Percentiles rank a stretch among this genome's conserved stretches.
Evolutionary conservation across 2,888 invertebrate species (phyloP).

Genomic region (Tetranychus piercei): DNA sequence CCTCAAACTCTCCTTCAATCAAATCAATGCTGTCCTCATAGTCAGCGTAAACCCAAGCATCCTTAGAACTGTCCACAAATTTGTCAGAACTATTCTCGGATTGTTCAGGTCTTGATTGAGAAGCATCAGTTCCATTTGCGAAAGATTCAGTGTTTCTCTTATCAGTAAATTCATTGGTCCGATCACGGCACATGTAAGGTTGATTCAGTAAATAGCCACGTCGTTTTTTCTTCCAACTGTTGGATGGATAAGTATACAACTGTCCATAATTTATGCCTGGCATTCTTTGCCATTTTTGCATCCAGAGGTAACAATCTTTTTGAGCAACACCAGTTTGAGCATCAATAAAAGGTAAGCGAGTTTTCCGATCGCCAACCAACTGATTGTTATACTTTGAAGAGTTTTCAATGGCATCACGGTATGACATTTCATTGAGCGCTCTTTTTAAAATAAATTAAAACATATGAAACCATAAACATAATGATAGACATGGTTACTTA

Average conservation of each 20-base stretch:
- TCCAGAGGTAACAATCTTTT: constrained; percentile 68
- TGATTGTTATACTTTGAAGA: constrained; percentile 78
- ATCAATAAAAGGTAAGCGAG: constrained; percentile 85
- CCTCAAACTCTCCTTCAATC: constrained; percentile 34
- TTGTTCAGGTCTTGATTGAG: constrained; percentile 9
- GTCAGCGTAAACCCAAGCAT: constrained; percentile 33
- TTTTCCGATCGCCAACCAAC: constrained; percentile 70
- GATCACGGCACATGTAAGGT: constrained; percentile 35
- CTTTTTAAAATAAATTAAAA: neutral
- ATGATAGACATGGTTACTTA: neutral
- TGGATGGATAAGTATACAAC: constrained; percentile 71
- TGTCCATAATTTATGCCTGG: constrained; percentile 62
- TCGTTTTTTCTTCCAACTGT: constrained; percentile 73
- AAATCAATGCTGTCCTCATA: constrained; percentile 32
- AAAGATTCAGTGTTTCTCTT: constrained; percentile 28
- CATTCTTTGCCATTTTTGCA: constrained; percentile 71
- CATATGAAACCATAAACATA: neutral
- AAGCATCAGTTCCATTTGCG: neutral
- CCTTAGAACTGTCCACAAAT: constrained; percentile 56
- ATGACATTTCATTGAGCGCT: constrained; percentile 49
- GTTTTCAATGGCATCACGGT: constrained; percentile 77
- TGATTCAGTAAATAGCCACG: constrained; percentile 59
- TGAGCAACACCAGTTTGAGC: constrained; percentile 70
- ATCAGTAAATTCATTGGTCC: constrained; percentile 29
- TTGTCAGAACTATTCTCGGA: constrained; percentile 32